Evolutionary conservation across 2,797 vertebrate species (phyloP), one percentile per base, ranked within the genome.

Genomic region (Chaetodon trifasciatus): DNA sequence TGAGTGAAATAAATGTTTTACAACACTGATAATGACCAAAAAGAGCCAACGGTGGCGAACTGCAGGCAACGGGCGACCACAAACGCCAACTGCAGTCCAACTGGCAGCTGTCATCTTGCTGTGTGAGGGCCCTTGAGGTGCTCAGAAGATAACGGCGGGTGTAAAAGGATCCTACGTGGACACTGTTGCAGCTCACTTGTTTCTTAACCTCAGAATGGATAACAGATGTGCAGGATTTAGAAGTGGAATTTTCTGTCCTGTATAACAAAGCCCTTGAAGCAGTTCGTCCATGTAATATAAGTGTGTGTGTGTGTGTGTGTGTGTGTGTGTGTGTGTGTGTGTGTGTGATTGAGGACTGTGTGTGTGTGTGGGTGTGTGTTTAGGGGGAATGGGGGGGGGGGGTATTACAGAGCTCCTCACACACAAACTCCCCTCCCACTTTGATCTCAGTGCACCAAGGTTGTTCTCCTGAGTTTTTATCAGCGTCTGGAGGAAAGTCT

Each of bases 151-250:
- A 89, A 78, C 71, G 28, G 81, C 23, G n/a, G 46, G 47, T 49
- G 82, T 85, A 84, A 82, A 63, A 49, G 81, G 85, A 86, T 92
- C 79, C 86, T 81, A 80, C 77, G 70, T 83, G 88, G 90, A 90
- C 89, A 4, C 84, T 65, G 87, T 60, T 78, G 89, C 83, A 88
- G 86, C 90, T 92, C 89, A 86, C 88, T 90, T 81, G 88, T 85
- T 85, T 71, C 92, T 89, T 75, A 86, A 90, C 88, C 90, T 88
- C 90, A 76, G 58, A 91, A 94, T 94, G 86, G 83, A 85, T 23
- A 92, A 88, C 94, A 95, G 94, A 94, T 95, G 93, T 92, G 90
- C 32, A 32, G 86, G 93, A 92, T 92, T 89, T 82, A 66, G 82
- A 88, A 55, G 85, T 74, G 83, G 90, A 86, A 86, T 86, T 89